Base-by-base conservation (phyloP, 2,113 vertebrate species). In the Hippolais icterina region DNA sequence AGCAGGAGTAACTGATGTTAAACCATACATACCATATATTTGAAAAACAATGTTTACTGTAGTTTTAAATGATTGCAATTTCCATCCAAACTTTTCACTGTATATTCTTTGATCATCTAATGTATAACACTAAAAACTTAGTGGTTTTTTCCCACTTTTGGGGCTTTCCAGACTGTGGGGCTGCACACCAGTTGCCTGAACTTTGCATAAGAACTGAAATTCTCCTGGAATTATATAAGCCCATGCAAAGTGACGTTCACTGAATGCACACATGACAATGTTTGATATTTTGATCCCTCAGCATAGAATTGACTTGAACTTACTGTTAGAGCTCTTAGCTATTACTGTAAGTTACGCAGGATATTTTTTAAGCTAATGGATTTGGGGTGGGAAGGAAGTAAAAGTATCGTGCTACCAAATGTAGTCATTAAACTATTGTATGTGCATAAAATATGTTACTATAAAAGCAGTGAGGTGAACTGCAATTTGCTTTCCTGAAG, bases 401-500 rank as follows among this genome's bases (percentile, higher is more conserved):
- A 68, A 90, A 49, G 5, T 68, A 75, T 64, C 15, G 6, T 41
- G 13, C 23, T 57, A 89, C 33, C 2, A 87, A 87, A 69, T 82
- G 28, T 50, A 15, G 28, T 78, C 41, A 81, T 89, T 94, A 82
- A 68, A 91, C 22, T 57, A 49, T 27, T 49, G 21, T 56, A 56
- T 70, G 22, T 70, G 49, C 27, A 33, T 70, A 63, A 66, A 20
- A 11, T 60, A 39, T 47, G 8, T 81, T 83, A 19, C 37, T 84
- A 28, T 66, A 39, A 75, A 91, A 87, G 3, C 33, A 56, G 13
- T 44, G 17, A 84, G 17, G 33, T 71, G 31, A 65, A 85, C 31
- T 61, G 49, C 18, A 54, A 3, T 78, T 89, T 93, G 23, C 14
- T 81, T 92, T 94, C 18, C 31, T 89, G 74, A 87, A 76, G 41